phyloP scores from a whole-genome alignment of 2,797 vertebrate species.

The Oceanodroma leucorhoa region DNA sequence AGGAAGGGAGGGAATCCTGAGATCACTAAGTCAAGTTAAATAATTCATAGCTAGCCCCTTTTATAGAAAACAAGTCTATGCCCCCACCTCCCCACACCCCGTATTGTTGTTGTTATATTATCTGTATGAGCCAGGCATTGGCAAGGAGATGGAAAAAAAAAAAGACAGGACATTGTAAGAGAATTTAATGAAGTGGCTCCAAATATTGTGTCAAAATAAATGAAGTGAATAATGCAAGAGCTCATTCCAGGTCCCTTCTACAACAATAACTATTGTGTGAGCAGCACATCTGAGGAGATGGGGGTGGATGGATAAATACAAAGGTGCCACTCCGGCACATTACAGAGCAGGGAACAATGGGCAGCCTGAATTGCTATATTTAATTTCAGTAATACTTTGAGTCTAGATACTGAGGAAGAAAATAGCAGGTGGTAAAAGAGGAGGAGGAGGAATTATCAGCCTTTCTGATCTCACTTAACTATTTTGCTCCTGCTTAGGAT shows the following conservation, averaged over 20 bases:
- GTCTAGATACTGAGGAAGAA: neutral
- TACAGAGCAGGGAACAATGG: neutral
- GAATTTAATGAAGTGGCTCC: conserved; percentile 65
- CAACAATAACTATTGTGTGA: neutral
- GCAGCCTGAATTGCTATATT: neutral
- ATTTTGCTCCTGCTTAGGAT: neutral
- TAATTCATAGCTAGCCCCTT: neutral
- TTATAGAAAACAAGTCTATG: neutral
- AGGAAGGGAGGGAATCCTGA: neutral
- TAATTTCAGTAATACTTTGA: neutral
- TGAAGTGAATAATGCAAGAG: conserved; percentile 56
- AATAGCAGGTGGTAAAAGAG: neutral
- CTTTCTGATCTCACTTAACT: neutral
- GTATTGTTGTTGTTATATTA: neutral
- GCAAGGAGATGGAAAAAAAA: neutral
- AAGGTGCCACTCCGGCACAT: neutral
- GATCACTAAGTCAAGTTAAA: conserved; percentile 2
- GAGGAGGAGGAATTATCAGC: neutral
- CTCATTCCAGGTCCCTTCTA: neutral
- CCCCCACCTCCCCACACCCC: neutral
- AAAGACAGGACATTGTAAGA: conserved; percentile 12
- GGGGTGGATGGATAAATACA: neutral
- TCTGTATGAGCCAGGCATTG: conserved; percentile 57
- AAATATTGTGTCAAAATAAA: conserved; percentile 63
- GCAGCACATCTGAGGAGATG: neutral